A percentile compares a stretch with the other conserved stretches of the same genome.
These are phyloP conservation scores for Pachydiplax longipennis DNA, from an alignment of 2,888 invertebrate genomes.

Conservation along the genomic window DNA sequence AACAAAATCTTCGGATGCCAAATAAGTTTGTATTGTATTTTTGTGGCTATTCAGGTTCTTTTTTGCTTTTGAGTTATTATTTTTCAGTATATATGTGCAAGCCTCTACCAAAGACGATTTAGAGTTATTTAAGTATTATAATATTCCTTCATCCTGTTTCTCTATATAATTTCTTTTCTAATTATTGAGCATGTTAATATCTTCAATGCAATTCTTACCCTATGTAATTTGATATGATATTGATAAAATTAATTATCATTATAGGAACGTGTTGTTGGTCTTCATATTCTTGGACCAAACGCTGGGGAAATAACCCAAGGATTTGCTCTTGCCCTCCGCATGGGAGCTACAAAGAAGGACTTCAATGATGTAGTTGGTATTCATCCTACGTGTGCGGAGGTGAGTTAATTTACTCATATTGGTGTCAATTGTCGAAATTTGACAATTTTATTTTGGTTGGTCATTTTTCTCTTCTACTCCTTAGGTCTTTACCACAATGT, in stretches of 20 bases:
- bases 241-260: neutral
- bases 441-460: neutral
- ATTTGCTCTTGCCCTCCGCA: slow-evolving; percentile 65
- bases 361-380: slow-evolving; percentile 67
- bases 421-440: neutral
- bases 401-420: slow-evolving; percentile 50
- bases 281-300: slow-evolving; percentile 66
- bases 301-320: slow-evolving; percentile 71
- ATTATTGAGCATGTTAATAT: too few relatives aligned
- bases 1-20: too few relatives aligned
- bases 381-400: slow-evolving; percentile 69
- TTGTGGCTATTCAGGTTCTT: too few relatives aligned
- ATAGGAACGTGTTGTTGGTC: slow-evolving; percentile 63
- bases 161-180: too few relatives aligned
- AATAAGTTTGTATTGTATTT: too few relatives aligned
- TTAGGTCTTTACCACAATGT: slow-evolving; percentile 62
- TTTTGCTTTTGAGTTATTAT: too few relatives aligned
- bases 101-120: too few relatives aligned
- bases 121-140: too few relatives aligned
- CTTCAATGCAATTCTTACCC: neutral
- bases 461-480: slow-evolving; percentile 49
- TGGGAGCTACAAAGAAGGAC: slow-evolving; percentile 64
- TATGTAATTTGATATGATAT: neutral
- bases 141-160: too few relatives aligned
- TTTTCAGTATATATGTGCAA: too few relatives aligned